These are phyloP conservation scores for Tretioscincus oriximinensis DNA, from an alignment of 2,113 vertebrate species.

Conservation along the genomic window DNA sequence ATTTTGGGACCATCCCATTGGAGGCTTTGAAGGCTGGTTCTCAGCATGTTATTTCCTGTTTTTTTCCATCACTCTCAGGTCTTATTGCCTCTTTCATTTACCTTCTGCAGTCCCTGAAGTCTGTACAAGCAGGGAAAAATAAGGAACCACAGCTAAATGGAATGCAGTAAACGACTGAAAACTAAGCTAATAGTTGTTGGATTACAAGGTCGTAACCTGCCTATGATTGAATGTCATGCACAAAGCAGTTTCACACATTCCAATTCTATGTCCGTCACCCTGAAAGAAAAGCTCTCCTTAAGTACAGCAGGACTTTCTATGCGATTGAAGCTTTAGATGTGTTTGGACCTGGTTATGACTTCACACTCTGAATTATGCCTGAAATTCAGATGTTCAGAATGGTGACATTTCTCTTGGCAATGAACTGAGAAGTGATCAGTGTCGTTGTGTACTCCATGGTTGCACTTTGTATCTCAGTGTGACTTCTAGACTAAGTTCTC, in stretches of 20 bases:
- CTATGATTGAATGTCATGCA: not conserved
- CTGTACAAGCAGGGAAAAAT: not conserved
- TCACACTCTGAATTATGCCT: not conserved
- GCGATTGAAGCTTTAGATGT: too few species aligned
- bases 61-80: too few species aligned
- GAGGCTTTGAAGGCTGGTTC: too few species aligned
- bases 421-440: not conserved
- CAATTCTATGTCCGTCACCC: not conserved
- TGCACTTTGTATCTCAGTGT: conserved; percentile 52
- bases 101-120: too few species aligned
- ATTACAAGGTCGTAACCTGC: not conserved
- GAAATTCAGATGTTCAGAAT: conserved; percentile 1
- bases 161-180: not conserved
- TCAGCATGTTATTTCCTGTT: too few species aligned
- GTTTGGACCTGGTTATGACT: not conserved
- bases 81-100: too few species aligned
- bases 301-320: not conserved
- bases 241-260: not conserved
- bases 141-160: too few species aligned
- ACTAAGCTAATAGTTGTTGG: not conserved
- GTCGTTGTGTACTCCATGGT: not conserved
- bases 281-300: not conserved
- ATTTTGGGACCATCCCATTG: too few species aligned
- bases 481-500: conserved; percentile 61
- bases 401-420: conserved; percentile 8